These are phyloP conservation scores for Cassiopea andromeda DNA, from an alignment of 30 jellyfish, hydroid and myxozoan species.

Conservation along the genomic window DNA sequence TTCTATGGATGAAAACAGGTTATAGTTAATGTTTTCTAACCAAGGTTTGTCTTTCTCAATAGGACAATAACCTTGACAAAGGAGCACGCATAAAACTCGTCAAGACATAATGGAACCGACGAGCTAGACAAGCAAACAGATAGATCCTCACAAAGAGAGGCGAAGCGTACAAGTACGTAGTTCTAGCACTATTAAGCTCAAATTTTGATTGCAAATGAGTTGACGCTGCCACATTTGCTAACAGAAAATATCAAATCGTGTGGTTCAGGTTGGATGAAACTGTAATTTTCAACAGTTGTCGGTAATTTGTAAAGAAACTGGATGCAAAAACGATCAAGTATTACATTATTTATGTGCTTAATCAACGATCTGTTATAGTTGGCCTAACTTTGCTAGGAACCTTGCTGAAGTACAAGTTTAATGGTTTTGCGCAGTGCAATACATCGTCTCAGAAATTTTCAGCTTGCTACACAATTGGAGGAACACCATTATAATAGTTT, in stretches of 20 bases:
- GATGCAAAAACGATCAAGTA: neutral
- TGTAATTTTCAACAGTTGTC: neutral
- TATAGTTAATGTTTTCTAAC: neutral
- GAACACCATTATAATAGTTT: too few relatives aligned
- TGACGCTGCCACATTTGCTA: too few relatives aligned
- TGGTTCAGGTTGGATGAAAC: neutral
- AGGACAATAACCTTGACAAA: constrained; percentile 1
- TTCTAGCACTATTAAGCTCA: neutral
- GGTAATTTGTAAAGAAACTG: neutral
- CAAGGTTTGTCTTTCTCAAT: neutral
- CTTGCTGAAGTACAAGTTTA: neutral
- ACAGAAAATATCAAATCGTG: neutral
- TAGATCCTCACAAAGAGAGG: neutral
- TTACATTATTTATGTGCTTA: constrained; percentile 1
- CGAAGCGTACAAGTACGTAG: neutral
- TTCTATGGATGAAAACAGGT: neutral
- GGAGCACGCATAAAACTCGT: neutral
- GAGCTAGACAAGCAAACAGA: neutral
- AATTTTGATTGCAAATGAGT: too few relatives aligned
- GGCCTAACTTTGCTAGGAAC: neutral
- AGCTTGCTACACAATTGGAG: too few relatives aligned
- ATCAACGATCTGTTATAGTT: neutral
- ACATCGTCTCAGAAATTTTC: too few relatives aligned
- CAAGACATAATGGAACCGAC: neutral
- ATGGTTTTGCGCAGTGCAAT: too few relatives aligned